Percentiles rank a stretch among this genome's conserved stretches.
Evolutionary conservation across 2,113 vertebrate genomes (phyloP).

Genomic region (Tenebrosternarchus preto): DNA sequence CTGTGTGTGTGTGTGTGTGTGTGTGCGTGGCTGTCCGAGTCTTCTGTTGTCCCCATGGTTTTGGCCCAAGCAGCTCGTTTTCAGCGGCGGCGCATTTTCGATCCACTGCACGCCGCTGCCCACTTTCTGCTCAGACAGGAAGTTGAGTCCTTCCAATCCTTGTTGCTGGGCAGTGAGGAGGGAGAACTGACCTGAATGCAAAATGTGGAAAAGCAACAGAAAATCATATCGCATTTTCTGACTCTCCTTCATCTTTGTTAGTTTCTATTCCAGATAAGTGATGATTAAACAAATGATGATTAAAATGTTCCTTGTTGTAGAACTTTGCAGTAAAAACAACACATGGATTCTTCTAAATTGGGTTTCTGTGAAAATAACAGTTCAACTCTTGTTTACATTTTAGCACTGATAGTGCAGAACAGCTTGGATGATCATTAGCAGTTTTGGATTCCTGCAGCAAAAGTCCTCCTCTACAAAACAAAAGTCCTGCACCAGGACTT

Average conservation of each 20-base stretch:
- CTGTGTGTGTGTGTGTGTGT: not conserved
- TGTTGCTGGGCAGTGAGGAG: constrained; percentile 9
- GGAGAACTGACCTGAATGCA: not conserved
- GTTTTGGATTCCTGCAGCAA: no score
- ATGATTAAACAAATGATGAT: not conserved
- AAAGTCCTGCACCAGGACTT: no score
- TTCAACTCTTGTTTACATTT: no score
- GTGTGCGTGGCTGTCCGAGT: not conserved
- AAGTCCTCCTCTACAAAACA: no score
- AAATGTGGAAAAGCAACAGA: not conserved
- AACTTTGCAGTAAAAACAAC: not conserved
- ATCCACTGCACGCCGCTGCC: not conserved
- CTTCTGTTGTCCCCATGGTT: not conserved
- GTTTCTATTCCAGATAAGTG: not conserved
- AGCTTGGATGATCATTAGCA: no score
- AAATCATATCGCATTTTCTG: no score
- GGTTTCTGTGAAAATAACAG: no score
- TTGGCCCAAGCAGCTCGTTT: not conserved
- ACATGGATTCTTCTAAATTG: not conserved
- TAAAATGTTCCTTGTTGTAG: not conserved
- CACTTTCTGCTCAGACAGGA: constrained; percentile 29
- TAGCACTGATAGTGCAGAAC: no score
- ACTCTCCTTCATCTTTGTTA: not conserved
- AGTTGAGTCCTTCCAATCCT: constrained; percentile 45
- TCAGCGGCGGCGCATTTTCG: not conserved